Conservation (phyloP, 2,113 vertebrate species). For the Taxidea taxus region DNA sequence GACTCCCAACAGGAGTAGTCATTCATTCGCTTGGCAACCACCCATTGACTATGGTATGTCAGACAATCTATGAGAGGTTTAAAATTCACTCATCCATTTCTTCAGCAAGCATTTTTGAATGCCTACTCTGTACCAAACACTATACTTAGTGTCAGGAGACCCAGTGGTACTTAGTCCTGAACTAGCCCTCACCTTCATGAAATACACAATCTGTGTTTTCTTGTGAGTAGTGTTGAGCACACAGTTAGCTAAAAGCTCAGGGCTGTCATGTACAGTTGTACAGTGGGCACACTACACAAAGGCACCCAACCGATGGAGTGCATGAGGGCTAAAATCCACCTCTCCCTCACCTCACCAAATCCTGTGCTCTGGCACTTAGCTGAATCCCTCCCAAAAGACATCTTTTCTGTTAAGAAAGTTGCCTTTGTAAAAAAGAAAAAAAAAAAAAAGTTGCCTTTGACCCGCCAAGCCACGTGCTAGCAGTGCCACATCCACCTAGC, state of each 20-base stretch:
- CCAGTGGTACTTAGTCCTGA: neutral
- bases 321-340: neutral
- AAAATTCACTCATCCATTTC: neutral
- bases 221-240: neutral
- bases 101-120: neutral
- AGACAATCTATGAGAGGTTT: neutral
- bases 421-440: no score
- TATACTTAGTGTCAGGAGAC: neutral
- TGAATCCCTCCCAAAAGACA: neutral
- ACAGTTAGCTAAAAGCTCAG: neutral
- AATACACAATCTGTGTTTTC: neutral
- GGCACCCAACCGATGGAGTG: neutral
- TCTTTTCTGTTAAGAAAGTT: neutral
- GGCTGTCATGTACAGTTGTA: no score
- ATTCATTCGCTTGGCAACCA: neutral
- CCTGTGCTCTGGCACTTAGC: neutral
- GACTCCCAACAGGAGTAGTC: neutral
- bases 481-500: neutral
- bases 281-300: neutral
- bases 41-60: neutral
- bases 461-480: neutral
- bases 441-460: neutral
- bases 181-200: neutral
- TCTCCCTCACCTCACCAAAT: neutral
- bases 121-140: neutral